Evolutionary conservation across 1,140 invertebrate species (phyloP), one percentile per base, ranked within the genome.

Genomic region (Rhagoletis zephyria): DNA sequence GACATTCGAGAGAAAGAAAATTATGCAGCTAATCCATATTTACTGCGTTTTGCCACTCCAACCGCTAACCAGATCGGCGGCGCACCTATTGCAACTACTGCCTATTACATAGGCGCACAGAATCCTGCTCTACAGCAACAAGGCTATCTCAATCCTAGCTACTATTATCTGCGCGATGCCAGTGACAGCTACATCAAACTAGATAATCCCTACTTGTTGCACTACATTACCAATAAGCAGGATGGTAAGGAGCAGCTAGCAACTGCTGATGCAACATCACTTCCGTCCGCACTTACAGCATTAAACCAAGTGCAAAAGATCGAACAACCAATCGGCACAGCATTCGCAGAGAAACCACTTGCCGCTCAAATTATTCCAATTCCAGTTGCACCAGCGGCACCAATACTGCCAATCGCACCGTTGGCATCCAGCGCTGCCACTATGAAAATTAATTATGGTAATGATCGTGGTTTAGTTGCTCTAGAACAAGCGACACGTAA

Each of bases 401-500:
- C 77, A 59, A 59, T 65, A 40, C 77, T 10, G 9, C 45, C 56
- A 60, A 59, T 30, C 51, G 48, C 14, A 51, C 81, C 61, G 64
- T 67, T 45, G 2, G 74, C 74, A 0, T 40, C 64, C 10, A 40
- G 64, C 30, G 7, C 64, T 6, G 59, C 45, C 14, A 60, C n/a
- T n/a, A 87, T 87, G 51, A 87, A 63, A 81, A 77, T 87, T 14
- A 4, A 59, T 19, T 87, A 87, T 61, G 87, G 87, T 67, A 64
- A 51, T 48, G 85, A 81, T 4, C 10, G 30, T 1, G 87, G 42
- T 9, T 48, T 88, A 74, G 89, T 87, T 65, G 91, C 90, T 64
- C 60, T 91, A 86, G 91, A 92, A 61, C 85, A 89, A 88, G 91
- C 91, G 10, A 90, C 89, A 2, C 88, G 89, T 56, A 91, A 92